Evolutionary conservation across 2,113 vertebrate species (phyloP), one percentile per base, ranked within the genome.

Genomic region (Hymenochirus boettgeri): DNA sequence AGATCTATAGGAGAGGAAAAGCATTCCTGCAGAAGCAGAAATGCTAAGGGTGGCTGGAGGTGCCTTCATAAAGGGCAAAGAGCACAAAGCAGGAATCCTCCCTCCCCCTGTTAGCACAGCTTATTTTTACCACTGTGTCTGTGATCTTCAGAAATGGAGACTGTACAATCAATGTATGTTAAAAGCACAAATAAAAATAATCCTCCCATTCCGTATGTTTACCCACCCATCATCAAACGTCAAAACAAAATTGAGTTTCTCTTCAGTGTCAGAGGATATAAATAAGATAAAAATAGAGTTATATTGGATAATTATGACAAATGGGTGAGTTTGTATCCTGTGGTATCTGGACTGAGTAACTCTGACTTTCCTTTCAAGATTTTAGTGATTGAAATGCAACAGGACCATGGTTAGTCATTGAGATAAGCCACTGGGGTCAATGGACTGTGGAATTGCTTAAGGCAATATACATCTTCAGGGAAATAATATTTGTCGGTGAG

Each of bases 341-440:
- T 37, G 21, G 29, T 33, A 42, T 50, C 39, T 56, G 27, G 15
- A 33, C 22, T 19, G 33, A 62, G 18, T n/a, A 27, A 65, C 12
- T 5, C 22, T 35, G 54, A 18, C n/a, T 59, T 66, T 66, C 11
- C 47, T 58, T 59, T 58, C 23, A 31, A 58, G 18, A 59, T 66
- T 66, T 47, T 51, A 51, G n/a, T 59, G 22, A 19, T n/a, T 66
- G 55, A 50, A 66, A 66, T 25, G 7, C 37, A 58, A 58, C 63
- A 57, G 19, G 24, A 31, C 17, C 8, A 29, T n/a, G 29, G 3
- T n/a, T 17, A 29, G 19, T 29, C 1, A 52, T 5, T 12, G 48
- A 17, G 10, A 55, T 55, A 55, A 55, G 22, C n/a, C 25, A 55
- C 15, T 31, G 17, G 5, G 27, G 25, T 29, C 15, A 55, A n/a